Percentiles rank a stretch among this genome's conserved stretches.
Conservation (phyloP, 2,113 vertebrate genomes). For the Engraulis encrasicolus region DNA sequence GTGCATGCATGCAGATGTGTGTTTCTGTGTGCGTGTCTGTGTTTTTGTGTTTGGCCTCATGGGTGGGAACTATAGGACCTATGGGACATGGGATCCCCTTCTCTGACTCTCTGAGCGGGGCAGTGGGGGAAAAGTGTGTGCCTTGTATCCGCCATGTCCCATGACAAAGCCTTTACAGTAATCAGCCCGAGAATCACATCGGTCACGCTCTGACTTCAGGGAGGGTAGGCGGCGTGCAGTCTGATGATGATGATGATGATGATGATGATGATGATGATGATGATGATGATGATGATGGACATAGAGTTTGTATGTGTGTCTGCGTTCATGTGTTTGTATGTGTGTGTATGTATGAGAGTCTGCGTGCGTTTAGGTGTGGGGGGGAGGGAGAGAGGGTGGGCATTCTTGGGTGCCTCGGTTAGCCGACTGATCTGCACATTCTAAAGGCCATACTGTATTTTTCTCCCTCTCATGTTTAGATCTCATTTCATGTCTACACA, state of each 20-base stretch:
- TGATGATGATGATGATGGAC: too few species aligned
- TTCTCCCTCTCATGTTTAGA: constrained; percentile 64
- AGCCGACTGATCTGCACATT: neutral
- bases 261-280: too few species aligned
- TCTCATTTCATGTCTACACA: constrained; percentile 81
- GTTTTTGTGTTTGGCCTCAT: too few species aligned
- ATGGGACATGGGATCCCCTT: neutral
- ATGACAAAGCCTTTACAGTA: constrained; percentile 44
- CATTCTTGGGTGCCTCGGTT: too few species aligned
- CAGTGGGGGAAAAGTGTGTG: constrained; percentile 29
- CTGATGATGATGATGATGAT: too few species aligned
- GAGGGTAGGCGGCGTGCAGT: neutral
- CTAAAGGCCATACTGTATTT: neutral
- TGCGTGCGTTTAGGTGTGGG: neutral
- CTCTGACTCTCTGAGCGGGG: too few species aligned
- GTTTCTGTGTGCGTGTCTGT: too few species aligned
- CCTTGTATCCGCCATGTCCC: constrained; percentile 50
- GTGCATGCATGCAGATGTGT: too few species aligned
- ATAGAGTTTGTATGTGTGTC: neutral
- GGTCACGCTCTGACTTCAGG: neutral
- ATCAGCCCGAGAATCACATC: constrained; percentile 27
- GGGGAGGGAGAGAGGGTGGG: neutral
- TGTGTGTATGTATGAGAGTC: neutral
- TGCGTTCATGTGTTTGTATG: neutral
- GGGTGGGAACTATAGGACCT: too few species aligned